A percentile compares a stretch with the other conserved stretches of the same genome.
These are phyloP conservation scores for Scolopax rusticola DNA, from an alignment of 2,797 vertebrate species.

Conservation along the genomic window DNA sequence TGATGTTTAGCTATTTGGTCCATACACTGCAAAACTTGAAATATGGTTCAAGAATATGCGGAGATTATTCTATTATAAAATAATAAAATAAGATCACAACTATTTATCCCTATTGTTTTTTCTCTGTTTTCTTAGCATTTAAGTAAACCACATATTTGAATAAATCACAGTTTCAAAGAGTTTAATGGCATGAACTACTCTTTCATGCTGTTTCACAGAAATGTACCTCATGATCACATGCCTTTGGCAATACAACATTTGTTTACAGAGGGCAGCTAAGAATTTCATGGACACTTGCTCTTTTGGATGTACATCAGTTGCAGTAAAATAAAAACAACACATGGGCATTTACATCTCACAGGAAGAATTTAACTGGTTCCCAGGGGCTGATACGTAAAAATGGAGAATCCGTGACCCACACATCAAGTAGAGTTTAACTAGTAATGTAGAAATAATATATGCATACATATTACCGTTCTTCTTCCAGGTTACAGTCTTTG, in stretches of 20 bases:
- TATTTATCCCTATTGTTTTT: background rate
- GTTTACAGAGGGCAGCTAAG: background rate
- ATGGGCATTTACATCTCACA: background rate
- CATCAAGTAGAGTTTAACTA: background rate
- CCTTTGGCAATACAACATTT: background rate
- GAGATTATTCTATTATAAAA: background rate
- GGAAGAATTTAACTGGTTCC: background rate
- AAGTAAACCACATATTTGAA: background rate
- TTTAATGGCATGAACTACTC: background rate
- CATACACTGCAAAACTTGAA: background rate
- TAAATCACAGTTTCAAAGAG: background rate
- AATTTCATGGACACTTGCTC: background rate
- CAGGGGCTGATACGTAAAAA: background rate
- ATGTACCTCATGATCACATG: background rate
- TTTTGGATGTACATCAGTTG: background rate
- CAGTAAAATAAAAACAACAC: background rate
- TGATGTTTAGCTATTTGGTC: background rate
- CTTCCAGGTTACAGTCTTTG: background rate
- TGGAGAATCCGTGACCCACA: background rate
- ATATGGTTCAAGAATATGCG: background rate
- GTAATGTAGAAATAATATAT: background rate
- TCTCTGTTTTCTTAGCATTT: background rate
- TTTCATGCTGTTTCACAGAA: background rate
- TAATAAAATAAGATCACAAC: background rate
- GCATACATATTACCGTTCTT: accelerated